Evolutionary conservation across 2,888 invertebrate genomes (phyloP), one percentile per base, ranked within the genome.

Genomic region (Eudemis profundana): DNA sequence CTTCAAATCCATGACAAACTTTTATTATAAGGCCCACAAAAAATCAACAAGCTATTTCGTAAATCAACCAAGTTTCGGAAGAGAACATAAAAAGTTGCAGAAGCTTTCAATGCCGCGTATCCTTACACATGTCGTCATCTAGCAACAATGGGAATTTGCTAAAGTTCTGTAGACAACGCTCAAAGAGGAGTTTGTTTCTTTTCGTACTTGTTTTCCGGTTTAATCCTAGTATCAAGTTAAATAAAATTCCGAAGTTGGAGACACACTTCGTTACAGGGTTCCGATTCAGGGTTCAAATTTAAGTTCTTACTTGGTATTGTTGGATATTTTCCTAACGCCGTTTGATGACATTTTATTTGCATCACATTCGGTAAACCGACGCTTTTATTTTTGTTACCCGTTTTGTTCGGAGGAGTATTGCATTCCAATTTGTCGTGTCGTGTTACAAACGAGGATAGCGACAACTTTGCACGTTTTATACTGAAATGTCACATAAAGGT

Each of bases 51-150:
- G 36, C 50, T 17, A 23, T 50, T 63, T 57, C 42, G 12, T 42
- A 56, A 56, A 56, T 64, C 50, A 42, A n/a, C 42, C 36, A 64
- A 64, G 70, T 79, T 78, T 68, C 72, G 69, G 75, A 76, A 3
- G 44, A 57, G 50, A 49, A 33, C 42, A 44, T 57, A 57, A 57
- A 54, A 63, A 57, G 56, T 63, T 44, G 50, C 29, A 7, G 50
- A 36, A 63, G 42, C 49, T 50, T 21, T 36, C 42, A 10, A n/a
- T n/a, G 49, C 29, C 33, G 21, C 17, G 29, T 15, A 27, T 38
- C 40, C 17, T 40, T 42, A 56, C 56, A 63, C 63, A 56, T 63
- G 63, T 63, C 42, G 33, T 40, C 14, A 14, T 49, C 38, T 56
- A 49, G 49, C 40, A 17, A 23, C 14, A 36, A 62, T 23, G 38